Evolutionary conservation across 2,113 vertebrate genomes (phyloP).

Genomic region (Crocuta crocuta): DNA sequence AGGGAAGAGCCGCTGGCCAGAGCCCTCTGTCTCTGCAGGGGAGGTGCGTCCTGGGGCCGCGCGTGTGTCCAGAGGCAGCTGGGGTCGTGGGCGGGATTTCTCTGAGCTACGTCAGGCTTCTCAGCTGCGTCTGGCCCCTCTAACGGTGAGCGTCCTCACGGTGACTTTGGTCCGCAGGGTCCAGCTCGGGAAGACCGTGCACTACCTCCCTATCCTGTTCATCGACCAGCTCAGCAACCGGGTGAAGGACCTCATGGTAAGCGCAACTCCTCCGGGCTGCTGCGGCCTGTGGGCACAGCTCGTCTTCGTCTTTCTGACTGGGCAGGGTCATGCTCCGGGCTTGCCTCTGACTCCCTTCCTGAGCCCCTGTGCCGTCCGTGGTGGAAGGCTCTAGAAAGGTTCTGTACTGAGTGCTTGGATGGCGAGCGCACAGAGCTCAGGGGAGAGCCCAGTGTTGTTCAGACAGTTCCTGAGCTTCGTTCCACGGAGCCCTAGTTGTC

Average conservation of each 20-base stretch:
- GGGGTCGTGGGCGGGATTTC: rapidly evolving
- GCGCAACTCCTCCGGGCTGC: neutral
- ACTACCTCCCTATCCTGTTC: constrained; percentile 99
- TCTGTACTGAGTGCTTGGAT: neutral
- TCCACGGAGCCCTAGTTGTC: neutral
- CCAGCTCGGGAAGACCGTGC: constrained; percentile 94
- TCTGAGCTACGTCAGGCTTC: neutral
- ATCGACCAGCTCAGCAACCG: constrained; percentile 98
- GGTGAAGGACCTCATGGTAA: constrained; percentile 97
- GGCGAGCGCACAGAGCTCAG: rapidly evolving
- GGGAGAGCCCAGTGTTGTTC: neutral
- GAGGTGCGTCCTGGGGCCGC: neutral
- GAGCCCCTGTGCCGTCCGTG: rapidly evolving
- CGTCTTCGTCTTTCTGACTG: neutral
- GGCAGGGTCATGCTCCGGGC: neutral
- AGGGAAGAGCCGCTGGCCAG: rapidly evolving
- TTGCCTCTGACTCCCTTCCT: neutral
- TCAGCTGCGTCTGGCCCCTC: too few species aligned
- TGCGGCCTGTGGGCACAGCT: rapidly evolving
- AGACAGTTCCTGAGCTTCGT: rapidly evolving
- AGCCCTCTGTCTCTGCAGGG: rapidly evolving
- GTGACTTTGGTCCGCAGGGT: constrained; percentile 85
- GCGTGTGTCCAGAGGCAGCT: rapidly evolving
- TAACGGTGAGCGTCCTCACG: too few species aligned
- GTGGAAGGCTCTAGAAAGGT: too few species aligned